Evolutionary conservation across 2,113 vertebrate genomes (phyloP).

Genomic region (Bucco capensis): DNA sequence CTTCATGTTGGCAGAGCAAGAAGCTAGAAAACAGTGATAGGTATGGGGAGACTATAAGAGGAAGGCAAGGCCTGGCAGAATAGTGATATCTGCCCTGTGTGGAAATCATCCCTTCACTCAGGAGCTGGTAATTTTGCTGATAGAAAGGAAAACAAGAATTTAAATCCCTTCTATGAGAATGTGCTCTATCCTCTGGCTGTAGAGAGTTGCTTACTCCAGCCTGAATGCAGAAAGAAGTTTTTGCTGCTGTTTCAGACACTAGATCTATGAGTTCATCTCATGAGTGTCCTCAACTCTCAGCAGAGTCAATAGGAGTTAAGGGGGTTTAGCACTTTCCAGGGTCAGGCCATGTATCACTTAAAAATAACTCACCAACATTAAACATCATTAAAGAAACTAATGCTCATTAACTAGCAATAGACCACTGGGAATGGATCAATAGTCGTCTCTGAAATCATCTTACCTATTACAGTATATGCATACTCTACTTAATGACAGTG

Average conservation of each 20-base stretch:
- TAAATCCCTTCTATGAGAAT: neutral
- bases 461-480: slow-evolving; percentile 40
- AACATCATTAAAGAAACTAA: slow-evolving; percentile 67
- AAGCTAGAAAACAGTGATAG: neutral
- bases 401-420: slow-evolving; percentile 66
- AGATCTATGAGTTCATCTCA: neutral
- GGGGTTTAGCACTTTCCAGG: slow-evolving; percentile 36
- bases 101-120: neutral
- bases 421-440: slow-evolving; percentile 58
- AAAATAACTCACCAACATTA: slow-evolving; percentile 65
- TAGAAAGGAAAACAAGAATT: neutral
- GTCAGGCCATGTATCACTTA: slow-evolving; percentile 63
- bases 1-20: neutral
- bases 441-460: slow-evolving; percentile 52
- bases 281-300: slow-evolving; percentile 7
- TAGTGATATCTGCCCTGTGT: too few species aligned
- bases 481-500: slow-evolving; percentile 49
- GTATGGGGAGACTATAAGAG: neutral
- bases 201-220: neutral
- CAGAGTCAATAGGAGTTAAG: slow-evolving; percentile 49
- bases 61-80: neutral
- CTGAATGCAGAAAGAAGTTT: neutral
- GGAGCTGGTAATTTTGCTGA: neutral
- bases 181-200: neutral
- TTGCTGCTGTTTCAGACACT: neutral